phyloP scores from a whole-genome alignment of 2,113 vertebrate species.

The Alosa alosa region DNA sequence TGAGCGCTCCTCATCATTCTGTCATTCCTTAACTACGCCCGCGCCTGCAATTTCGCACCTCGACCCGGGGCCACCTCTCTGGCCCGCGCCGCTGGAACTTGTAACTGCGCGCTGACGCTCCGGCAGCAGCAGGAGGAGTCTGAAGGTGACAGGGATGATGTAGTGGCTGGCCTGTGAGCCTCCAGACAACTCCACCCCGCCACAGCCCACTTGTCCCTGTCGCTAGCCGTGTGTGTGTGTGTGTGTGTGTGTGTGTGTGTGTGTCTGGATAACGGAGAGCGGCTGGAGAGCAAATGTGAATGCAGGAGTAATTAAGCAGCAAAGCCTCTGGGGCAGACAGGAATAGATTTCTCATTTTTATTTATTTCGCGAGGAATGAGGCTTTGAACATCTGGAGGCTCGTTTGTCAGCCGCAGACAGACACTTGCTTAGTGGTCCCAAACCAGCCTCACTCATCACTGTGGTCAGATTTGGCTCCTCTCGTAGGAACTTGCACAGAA shows the following conservation, averaged over 20 bases:
- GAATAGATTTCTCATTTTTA: conserved; percentile 10
- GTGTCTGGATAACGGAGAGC: background rate
- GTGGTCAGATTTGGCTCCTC: background rate
- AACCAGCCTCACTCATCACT: background rate
- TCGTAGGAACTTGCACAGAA: background rate
- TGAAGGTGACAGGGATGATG: background rate
- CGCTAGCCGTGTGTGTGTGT: background rate
- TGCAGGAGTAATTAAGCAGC: background rate
- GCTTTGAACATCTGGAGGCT: conserved; percentile 11
- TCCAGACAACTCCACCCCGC: background rate
- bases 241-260: background rate
- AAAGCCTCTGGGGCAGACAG: background rate
- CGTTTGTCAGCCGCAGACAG: background rate
- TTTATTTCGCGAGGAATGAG: background rate
- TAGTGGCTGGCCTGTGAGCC: background rate
- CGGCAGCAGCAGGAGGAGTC: background rate
- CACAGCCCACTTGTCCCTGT: background rate
- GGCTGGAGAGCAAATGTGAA: background rate
- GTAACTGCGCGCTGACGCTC: background rate
- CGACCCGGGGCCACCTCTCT: background rate
- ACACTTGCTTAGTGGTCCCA: conserved; percentile 1
- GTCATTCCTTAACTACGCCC: background rate
- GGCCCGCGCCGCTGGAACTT: background rate
- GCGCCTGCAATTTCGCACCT: background rate
- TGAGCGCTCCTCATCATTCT: background rate